Base-by-base conservation (phyloP, 2,113 vertebrate genomes). In the Indicator maculatus region DNA sequence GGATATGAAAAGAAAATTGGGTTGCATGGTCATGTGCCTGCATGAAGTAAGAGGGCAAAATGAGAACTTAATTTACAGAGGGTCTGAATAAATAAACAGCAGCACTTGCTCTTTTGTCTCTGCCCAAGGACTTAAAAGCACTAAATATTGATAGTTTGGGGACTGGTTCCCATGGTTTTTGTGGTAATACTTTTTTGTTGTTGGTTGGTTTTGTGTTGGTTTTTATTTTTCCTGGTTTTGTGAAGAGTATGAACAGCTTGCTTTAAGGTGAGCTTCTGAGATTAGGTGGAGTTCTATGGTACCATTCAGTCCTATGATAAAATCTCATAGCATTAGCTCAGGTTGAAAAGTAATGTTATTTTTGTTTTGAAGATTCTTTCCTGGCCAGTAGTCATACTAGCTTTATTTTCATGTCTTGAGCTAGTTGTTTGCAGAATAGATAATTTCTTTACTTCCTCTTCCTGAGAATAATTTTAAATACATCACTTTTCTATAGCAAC, bases 341-440 rank as follows among this genome's bases (percentile, higher is more conserved):
- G 64, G 53, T 24, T 52, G 33, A 82, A 79, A 55, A 84, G 12
- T 63, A 84, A 3, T 24, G 38, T 23, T 88, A 31, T 38, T 67
- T 80, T 83, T 70, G 55, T 66, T 88, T 71, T 70, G n/a, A 88
- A 72, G 47, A 50, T 63, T 90, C 16, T 60, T 87, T 90, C 39
- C 63, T 89, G 28, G 59, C 33, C 64, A 67, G 56, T 53, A 64
- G 33, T 67, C 61, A 63, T 64, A 24, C 16, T 53, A 24, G 6
- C 28, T 86, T 86, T 82, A n/a, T 53, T 86, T 90, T 85, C 27
- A 5, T 61, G 28, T 59, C 78, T 87, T 60, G 53, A 88, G 9
- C 36, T 88, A 74, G 38, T 28, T 94, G 38, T 78, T 90, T 79
- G 38, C 36, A 28, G 39, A 39, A 9, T 12, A 55, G 44, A 45